Base-by-base conservation (phyloP, 2,797 vertebrate species). In the Masticophis lateralis region DNA sequence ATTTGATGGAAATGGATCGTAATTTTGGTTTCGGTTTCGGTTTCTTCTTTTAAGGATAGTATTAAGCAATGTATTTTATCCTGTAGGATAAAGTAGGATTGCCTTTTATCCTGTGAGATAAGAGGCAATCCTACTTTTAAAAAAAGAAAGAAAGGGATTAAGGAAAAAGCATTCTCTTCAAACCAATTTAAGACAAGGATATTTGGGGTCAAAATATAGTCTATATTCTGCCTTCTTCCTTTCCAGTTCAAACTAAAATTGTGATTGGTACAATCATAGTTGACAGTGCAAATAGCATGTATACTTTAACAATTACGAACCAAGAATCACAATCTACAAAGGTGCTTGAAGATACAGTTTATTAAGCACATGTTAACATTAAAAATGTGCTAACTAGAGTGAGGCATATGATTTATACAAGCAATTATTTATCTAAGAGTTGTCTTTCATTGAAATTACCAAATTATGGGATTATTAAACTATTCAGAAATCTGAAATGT, bases 381-480 rank as follows among this genome's bases (percentile, higher is more conserved):
- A 47, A 83, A 83, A 9, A 83, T 51, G 20, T 87, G 20, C 28
- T 83, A 53, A 28, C 20, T 63, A n/a, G 18, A 32, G 16, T 28
- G 13, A 56, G 12, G 13, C 7, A 61, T 12, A 18, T 56, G 25
- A 60, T 47, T 86, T 86, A n/a, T 63, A 10, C 16, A 27, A 27
- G 25, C 86, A 66, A 43, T 63, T 91, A 43, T 92, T 93, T 74
- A 94, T 94, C 18, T 55, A 28, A 57, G n/a, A 93, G 60, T 61
- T 79, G 22, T 25, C 88, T 92, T 47, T 94, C 86, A 89, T 86
- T 92, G 28, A 93, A 88, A 89, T 90, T n/a, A 28, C 86, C 92
- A 94, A 95, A 95, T 90, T 95, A 57, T 91, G 28, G 66, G 47
- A 69, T 87, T 86, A 4, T 86, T 92, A 91, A 37, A 57, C 74